These are phyloP conservation scores for Rhabditoides inermis DNA, from an alignment of 2,888 invertebrate species.

Conservation along the genomic window DNA sequence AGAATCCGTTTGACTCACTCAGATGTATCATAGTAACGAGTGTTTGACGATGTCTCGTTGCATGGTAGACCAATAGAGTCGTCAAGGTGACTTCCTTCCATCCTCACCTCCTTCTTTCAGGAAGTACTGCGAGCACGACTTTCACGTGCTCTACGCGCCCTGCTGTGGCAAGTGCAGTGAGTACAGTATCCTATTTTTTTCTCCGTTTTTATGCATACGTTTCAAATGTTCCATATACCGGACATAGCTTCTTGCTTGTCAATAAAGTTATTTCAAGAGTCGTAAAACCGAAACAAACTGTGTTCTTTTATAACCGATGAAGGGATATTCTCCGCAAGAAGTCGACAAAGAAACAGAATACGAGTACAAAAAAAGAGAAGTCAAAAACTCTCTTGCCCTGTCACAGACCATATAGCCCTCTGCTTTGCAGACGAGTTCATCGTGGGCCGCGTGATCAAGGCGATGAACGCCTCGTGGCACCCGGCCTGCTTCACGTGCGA, in stretches of 20 bases:
- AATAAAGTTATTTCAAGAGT: background rate
- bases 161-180: conserved; percentile 73
- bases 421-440: conserved; percentile 68
- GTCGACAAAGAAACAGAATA: no score
- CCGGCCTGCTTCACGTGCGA: conserved; percentile 94
- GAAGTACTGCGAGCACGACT: conserved; percentile 97
- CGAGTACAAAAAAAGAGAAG: no score
- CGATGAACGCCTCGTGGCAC: conserved; percentile 98
- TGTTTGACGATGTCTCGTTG: no score
- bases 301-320: conserved; percentile 1
- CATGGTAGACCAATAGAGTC: no score
- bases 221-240: conserved; percentile 3
- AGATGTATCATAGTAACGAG: no score
- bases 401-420: no score
- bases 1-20: no score
- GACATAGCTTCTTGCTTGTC: background rate
- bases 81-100: no score
- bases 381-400: no score
- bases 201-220: background rate
- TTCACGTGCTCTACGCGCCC: conserved; percentile 89
- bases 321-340: no score
- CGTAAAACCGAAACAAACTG: background rate
- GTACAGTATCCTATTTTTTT: conserved; percentile 29
- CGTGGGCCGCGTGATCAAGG: conserved; percentile 96
- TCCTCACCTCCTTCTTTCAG: no score